Evolutionary conservation across 2,113 vertebrate species (phyloP).

Genomic region (Bungarus multicinctus): DNA sequence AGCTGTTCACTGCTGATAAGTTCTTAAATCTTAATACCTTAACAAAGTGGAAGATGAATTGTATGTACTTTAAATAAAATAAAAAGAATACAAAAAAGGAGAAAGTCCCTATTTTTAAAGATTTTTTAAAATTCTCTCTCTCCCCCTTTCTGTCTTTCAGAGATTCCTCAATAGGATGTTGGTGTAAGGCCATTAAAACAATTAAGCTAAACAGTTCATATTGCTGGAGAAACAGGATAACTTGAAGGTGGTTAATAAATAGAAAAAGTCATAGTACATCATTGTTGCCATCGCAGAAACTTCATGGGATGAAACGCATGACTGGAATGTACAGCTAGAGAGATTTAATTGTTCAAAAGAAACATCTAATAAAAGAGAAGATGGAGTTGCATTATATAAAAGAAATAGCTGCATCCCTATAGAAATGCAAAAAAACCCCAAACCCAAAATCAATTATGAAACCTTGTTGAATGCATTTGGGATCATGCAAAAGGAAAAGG

Average conservation of each 20-base stretch:
- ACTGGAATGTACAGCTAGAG: not conserved
- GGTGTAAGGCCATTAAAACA: not conserved
- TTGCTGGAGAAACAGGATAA: not conserved
- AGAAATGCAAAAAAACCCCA: not conserved
- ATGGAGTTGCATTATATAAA: not conserved
- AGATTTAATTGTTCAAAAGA: not conserved
- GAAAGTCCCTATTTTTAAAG: not conserved
- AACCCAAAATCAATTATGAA: not conserved
- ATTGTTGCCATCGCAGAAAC: not conserved
- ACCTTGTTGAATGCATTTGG: not conserved
- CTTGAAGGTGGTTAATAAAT: not conserved
- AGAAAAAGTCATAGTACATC: not conserved
- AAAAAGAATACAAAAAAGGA: not conserved
- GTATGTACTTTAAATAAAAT: no score
- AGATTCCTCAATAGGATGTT: not conserved
- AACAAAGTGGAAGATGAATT: no score
- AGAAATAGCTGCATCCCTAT: not conserved
- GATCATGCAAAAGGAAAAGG: not conserved
- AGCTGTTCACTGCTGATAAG: no score
- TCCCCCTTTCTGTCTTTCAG: not conserved
- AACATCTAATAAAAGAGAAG: not conserved
- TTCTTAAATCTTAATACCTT: no score
- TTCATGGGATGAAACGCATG: no score
- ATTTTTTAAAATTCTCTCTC: not conserved
- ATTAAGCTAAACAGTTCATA: not conserved